A percentile compares a stretch with the other conserved stretches of the same genome.
Conservation (phyloP, 2,888 invertebrate species). For the Drymonia ruficornis region DNA sequence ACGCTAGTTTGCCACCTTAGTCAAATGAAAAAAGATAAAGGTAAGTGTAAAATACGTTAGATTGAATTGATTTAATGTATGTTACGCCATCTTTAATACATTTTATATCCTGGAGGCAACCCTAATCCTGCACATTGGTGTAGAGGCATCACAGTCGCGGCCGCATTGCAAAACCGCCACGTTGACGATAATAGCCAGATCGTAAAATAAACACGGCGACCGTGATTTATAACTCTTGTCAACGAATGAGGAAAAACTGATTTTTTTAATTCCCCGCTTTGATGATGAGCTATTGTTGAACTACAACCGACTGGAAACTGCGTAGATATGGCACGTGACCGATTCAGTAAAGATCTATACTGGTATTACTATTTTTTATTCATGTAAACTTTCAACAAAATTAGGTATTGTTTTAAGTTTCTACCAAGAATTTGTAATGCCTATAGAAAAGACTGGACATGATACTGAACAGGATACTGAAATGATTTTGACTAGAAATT, state of each 20-base stretch:
- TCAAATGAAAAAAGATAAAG: too few relatives aligned
- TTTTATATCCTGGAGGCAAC: slow-evolving; percentile 24
- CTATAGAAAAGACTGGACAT: too few relatives aligned
- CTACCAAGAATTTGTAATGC: too few relatives aligned
- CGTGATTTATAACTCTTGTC: slow-evolving; percentile 77
- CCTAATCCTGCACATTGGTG: slow-evolving; percentile 47
- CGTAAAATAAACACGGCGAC: slow-evolving; percentile 78
- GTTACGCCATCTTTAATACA: too few relatives aligned
- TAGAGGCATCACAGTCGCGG: slow-evolving; percentile 50
- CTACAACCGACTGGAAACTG: slow-evolving; percentile 32
- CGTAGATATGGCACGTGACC: slow-evolving; percentile 25
- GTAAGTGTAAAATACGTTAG: too few relatives aligned
- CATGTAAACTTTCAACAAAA: too few relatives aligned
- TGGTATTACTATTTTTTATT: not conserved
- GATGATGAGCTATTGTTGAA: slow-evolving; percentile 71
- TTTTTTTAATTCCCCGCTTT: slow-evolving; percentile 69
- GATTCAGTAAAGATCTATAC: not conserved
- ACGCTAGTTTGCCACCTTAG: too few relatives aligned
- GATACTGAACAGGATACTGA: too few relatives aligned
- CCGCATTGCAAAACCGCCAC: slow-evolving; percentile 76
- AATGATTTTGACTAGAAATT: too few relatives aligned
- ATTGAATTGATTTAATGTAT: too few relatives aligned
- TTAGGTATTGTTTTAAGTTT: too few relatives aligned
- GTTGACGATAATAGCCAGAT: slow-evolving; percentile 79
- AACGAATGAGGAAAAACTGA: slow-evolving; percentile 70